phyloP scores from a whole-genome alignment of 2,797 vertebrate species.

The Spheniscus humboldti region DNA sequence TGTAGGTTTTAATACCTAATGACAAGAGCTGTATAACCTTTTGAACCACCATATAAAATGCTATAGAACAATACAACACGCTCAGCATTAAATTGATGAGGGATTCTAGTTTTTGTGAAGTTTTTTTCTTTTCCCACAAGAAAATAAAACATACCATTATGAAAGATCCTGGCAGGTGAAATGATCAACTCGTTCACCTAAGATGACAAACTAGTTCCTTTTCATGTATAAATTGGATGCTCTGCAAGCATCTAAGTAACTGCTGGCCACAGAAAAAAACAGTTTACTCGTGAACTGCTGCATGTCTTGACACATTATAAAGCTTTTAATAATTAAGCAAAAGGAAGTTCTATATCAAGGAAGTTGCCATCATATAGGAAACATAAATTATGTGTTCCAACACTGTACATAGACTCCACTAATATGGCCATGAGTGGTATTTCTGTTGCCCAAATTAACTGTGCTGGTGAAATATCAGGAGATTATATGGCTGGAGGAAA shows the following conservation, averaged over 20 bases:
- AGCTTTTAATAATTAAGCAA: background rate
- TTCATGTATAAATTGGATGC: background rate
- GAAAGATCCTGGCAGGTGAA: background rate
- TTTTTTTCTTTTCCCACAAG: background rate
- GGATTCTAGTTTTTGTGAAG: background rate
- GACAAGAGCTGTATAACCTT: background rate
- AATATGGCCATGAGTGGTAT: background rate
- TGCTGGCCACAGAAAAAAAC: background rate
- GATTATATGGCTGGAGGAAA: background rate
- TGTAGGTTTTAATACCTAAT: background rate
- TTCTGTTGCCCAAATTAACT: background rate
- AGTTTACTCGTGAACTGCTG: background rate
- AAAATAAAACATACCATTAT: background rate
- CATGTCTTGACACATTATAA: background rate
- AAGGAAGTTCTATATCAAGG: background rate
- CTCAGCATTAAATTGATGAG: background rate
- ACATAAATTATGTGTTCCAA: background rate
- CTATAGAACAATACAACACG: background rate
- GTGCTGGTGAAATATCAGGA: background rate
- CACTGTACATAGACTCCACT: background rate
- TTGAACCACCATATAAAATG: background rate
- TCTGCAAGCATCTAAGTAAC: background rate
- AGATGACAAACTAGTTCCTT: background rate
- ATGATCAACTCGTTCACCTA: background rate
- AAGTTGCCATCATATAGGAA: background rate